These are phyloP conservation scores for Eupithecia dodoneata DNA, from an alignment of 2,888 invertebrate species.

Conservation along the genomic window DNA sequence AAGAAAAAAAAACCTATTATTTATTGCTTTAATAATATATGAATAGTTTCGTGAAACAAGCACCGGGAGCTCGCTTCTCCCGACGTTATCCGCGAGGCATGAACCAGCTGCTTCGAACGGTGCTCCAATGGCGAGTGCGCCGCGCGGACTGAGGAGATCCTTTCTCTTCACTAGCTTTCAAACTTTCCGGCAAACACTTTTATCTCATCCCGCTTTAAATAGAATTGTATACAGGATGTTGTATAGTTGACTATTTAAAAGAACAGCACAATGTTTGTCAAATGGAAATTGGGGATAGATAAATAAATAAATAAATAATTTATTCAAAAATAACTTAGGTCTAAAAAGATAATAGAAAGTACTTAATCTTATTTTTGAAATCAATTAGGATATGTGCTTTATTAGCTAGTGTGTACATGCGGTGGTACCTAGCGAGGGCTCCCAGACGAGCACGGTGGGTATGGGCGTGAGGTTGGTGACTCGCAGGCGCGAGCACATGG, in stretches of 20 bases:
- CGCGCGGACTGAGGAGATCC: neutral
- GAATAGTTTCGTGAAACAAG: neutral
- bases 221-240: too few relatives aligned
- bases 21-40: too few relatives aligned
- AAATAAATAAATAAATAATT: too few relatives aligned
- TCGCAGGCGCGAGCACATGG: slow-evolving; percentile 57
- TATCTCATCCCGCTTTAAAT: too few relatives aligned
- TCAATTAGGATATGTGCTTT: too few relatives aligned
- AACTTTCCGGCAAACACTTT: neutral
- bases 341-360: too few relatives aligned
- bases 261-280: too few relatives aligned
- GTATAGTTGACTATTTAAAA: too few relatives aligned
- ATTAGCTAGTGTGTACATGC: neutral
- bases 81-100: neutral
- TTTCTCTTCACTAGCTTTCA: neutral
- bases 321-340: too few relatives aligned
- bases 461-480: slow-evolving; percentile 66
- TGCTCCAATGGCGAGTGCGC: neutral
- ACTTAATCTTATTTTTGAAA: too few relatives aligned
- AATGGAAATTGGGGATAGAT: too few relatives aligned
- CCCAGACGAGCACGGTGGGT: slow-evolving; percentile 61
- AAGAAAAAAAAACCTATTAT: too few relatives aligned
- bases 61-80: neutral
- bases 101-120: neutral
- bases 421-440: slow-evolving; percentile 53